Evolutionary conservation across 2,113 vertebrate species (phyloP).

Genomic region (Hyla sarda): DNA sequence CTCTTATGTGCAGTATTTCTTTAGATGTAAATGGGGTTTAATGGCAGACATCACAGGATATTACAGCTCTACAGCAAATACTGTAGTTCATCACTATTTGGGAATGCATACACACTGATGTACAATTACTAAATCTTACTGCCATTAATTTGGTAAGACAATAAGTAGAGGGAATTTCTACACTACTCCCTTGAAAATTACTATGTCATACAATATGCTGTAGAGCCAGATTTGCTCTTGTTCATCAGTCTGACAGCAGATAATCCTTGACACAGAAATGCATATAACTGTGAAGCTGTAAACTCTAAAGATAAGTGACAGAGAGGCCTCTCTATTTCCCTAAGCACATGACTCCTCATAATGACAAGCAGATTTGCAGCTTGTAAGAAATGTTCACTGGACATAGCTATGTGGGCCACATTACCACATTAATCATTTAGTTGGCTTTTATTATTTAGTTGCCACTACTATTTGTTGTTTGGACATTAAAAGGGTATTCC

Average conservation of each 20-base stretch:
- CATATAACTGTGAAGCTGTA: not conserved
- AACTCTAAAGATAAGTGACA: constrained; percentile 6
- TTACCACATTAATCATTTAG: not conserved
- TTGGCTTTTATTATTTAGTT: not conserved
- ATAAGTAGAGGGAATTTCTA: not conserved
- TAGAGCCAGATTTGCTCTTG: not conserved
- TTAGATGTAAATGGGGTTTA: not conserved
- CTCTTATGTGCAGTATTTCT: not conserved
- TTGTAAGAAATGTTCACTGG: not conserved
- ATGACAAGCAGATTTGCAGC: not conserved
- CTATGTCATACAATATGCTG: not conserved
- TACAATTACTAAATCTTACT: not conserved
- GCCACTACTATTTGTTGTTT: not conserved
- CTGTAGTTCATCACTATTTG: not conserved
- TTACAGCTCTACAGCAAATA: not conserved
- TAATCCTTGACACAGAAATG: not conserved
- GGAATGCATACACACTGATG: too few species aligned
- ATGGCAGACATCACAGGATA: too few species aligned
- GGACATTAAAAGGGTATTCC: not conserved
- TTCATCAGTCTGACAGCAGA: not conserved
- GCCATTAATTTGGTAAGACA: not conserved
- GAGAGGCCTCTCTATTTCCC: not conserved
- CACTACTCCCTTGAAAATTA: not conserved
- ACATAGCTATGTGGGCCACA: not conserved
- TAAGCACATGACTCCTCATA: not conserved